Conservation (phyloP, 2,888 invertebrate species). For the Belgica antarctica region DNA sequence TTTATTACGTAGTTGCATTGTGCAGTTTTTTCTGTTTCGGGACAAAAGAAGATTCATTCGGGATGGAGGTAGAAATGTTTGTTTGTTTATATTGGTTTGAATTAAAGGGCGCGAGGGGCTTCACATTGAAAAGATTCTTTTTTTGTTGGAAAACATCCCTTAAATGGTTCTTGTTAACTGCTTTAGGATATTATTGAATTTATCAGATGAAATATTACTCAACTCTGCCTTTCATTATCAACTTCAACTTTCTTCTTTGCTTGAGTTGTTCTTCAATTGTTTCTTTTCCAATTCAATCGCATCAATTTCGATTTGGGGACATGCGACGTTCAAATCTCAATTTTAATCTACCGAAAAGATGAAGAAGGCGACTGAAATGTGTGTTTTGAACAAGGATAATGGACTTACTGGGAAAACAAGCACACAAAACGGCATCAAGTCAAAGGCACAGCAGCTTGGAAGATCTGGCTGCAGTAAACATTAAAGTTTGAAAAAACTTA, state of each 20-base stretch:
- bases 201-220: slow-evolving; percentile 27
- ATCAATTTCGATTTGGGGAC: neutral
- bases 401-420: slow-evolving; percentile 9
- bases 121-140: slow-evolving; percentile 4
- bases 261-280: neutral
- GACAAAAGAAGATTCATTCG: slow-evolving; percentile 24
- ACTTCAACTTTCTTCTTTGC: neutral
- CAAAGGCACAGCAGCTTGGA: too few relatives aligned
- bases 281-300: neutral
- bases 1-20: slow-evolving; percentile 40
- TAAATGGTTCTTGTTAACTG: slow-evolving; percentile 24
- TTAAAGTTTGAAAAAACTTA: neutral
- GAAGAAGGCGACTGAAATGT: neutral
- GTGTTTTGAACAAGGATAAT: neutral
- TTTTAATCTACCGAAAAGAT: slow-evolving; percentile 15
- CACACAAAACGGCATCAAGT: slow-evolving; percentile 12
- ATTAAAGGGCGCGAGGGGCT: slow-evolving; percentile 43
- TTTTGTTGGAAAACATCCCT: slow-evolving; percentile 5
- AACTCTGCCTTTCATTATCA: neutral
- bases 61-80: slow-evolving; percentile 39
- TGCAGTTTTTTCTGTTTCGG: slow-evolving; percentile 27
- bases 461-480: too few relatives aligned
- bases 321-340: slow-evolving; percentile 4
- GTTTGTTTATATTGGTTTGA: slow-evolving; percentile 43
- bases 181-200: slow-evolving; percentile 27